These are phyloP conservation scores for Oenanthe melanoleuca DNA, from an alignment of 2,113 vertebrate species.

Conservation along the genomic window DNA sequence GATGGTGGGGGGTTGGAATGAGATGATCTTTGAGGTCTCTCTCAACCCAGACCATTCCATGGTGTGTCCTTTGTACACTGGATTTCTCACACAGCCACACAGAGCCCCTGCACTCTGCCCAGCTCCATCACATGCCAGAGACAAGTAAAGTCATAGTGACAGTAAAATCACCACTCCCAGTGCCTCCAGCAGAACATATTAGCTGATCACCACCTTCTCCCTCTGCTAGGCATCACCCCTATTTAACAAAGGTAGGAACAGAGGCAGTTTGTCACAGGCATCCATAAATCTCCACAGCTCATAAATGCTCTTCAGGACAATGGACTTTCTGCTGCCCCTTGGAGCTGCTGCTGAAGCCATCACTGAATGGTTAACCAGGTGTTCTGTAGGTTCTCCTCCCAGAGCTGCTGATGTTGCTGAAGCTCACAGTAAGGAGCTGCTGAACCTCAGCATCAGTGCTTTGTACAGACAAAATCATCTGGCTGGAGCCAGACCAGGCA, in stretches of 20 bases:
- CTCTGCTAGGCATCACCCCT: not conserved
- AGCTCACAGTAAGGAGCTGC: not conserved
- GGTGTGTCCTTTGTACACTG: too few species aligned
- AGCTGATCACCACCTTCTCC: not conserved
- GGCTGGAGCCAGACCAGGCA: not conserved
- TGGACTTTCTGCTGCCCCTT: not conserved
- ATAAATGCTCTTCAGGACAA: not conserved
- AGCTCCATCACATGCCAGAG: accelerated
- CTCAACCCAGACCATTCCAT: not conserved
- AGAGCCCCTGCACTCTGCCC: not conserved
- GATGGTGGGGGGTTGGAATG: not conserved
- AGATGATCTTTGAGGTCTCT: not conserved
- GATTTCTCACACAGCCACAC: not conserved
- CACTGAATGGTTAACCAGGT: not conserved
- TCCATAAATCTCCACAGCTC: not conserved
- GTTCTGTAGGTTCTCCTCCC: not conserved
- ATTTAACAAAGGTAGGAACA: not conserved
- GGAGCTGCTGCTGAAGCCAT: not conserved
- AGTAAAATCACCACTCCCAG: not conserved
- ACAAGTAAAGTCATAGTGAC: not conserved
- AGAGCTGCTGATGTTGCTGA: not conserved
- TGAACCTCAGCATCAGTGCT: not conserved
- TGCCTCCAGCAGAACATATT: not conserved
- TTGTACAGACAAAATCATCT: not conserved
- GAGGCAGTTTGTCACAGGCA: not conserved